Evolutionary conservation across 2,797 vertebrate genomes (phyloP), one percentile per base, ranked within the genome.

Genomic region (Myotis vivesi): DNA sequence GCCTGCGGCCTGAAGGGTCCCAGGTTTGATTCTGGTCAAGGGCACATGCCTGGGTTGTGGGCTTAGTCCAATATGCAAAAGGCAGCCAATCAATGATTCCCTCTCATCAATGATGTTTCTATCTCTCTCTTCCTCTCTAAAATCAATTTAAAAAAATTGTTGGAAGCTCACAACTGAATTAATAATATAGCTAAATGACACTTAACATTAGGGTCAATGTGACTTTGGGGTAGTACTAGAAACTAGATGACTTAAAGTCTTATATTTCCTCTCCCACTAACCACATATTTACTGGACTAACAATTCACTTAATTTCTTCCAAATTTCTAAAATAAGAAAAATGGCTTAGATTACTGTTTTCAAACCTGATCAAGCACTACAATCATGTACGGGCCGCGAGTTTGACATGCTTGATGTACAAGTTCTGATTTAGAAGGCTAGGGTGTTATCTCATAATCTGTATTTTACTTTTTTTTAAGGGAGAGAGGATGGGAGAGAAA

Each of bases 371-470:
- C 7, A 71, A 89, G 5, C 38, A 82, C 30, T 53, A 92, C 6
- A 88, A 41, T 62, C 69, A 88, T 16, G 10, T 62, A 62, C 2
- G 13, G 28, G 59, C 28, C 2, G 2, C 2, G 12, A 62, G 28
- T 62, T 62, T 62, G 59, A 62, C 59, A 62, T 15, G 59, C 59
- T 30, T 62, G 59, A 15, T 30, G 28, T 0, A 51, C 17, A 55
- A 88, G 22, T 89, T 88, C 44, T 81, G 41, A 82, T 55, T 88
- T 69, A 81, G 83, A 92, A 94, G 33, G 57, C 8, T 4, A 91
- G 88, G 13, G 44, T 69, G 13, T 33, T 59, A 30, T n/a, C 20
- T 76, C 46, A 17, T 73, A 89, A 80, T 72, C 25, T 57, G 13
- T 53, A 88, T 68, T 88, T 86, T 94, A 85, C 28, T 7, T 62